Base-by-base conservation (phyloP, 2,888 invertebrate genomes). In the Xylota segnis region DNA sequence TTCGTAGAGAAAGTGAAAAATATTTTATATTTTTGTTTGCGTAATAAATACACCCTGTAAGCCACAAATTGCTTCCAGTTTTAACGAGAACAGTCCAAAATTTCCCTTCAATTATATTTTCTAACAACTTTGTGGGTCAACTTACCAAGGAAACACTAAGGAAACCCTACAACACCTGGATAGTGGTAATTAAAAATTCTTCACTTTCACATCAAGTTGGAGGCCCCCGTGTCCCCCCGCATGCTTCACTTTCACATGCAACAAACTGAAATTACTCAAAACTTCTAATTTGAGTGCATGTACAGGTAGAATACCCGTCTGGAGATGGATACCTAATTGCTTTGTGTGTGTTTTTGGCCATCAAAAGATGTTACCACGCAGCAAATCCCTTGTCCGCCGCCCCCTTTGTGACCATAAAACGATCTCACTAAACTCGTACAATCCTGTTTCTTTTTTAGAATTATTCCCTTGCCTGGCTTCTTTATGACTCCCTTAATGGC, bases 401-500 rank as follows among this genome's bases (percentile, higher is more conserved):
- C 59, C n/a, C n/a, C 9, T 59, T 59, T 40, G n/a, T 23, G 59
- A 59, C 59, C 63, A 32, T 50, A 65, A 65, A 65, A 61, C 58
- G 23, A 56, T 23, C 12, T 45, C 54, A 4, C 45, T 58, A 29
- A n/a, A n/a, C n/a, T n/a, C n/a, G n/a, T 70, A 45, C 56, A 68
- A 56, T 68, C 43, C 40, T 70, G 45, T n/a, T 23, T 54, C 29
- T 6, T 7, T 54, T 43, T 6, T 7, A 18, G 54, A 70, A 32
- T 18, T 4, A 23, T 23, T 23, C 23, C 23, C 10, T 32, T 5
- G 14, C 3, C 29, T 14, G 37, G 52, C 75, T 56, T 65, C 27
- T 54, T 65, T 65, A 65, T 45, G 50, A 52, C n/a, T 34, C 63
- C 27, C 40, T 47, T 74, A 65, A 74, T 56, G 74, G 14, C 54